Evolutionary conservation across 2,113 vertebrate genomes (phyloP).

Genomic region (Casuarius casuarius): DNA sequence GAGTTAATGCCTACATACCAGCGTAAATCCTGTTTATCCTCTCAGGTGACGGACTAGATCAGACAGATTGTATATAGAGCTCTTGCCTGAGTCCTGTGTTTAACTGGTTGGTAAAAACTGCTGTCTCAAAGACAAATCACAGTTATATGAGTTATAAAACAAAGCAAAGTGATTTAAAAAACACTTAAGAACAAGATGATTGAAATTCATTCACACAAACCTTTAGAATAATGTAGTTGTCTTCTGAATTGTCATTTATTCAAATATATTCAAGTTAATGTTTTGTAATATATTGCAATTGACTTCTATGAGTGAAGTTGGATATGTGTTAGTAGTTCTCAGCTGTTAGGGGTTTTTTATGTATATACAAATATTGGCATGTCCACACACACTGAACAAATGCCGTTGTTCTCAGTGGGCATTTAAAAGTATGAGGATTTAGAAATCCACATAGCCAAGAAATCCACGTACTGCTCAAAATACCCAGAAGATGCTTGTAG

Average conservation of each 20-base stretch:
- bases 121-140: background rate
- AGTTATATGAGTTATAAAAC: background rate
- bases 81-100: background rate
- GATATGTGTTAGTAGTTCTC: background rate
- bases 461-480: background rate
- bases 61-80: conserved; percentile 20
- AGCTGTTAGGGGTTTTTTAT: background rate
- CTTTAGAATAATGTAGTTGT: background rate
- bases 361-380: background rate
- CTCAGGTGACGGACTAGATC: conserved; percentile 50
- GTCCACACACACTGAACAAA: background rate
- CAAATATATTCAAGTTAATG: background rate
- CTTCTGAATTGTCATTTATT: background rate
- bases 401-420: background rate
- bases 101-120: conserved; percentile 19
- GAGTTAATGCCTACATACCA: conserved; percentile 42
- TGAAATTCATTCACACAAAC: background rate
- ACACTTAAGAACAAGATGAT: background rate
- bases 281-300: background rate
- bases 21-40: conserved; percentile 49
- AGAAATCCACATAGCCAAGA: background rate
- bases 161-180: background rate
- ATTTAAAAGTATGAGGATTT: background rate
- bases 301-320: background rate
- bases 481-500: fast-evolving